Evolutionary conservation across 1,140 invertebrate species (phyloP).

Genomic region (Drosophila chauvacae): DNA sequence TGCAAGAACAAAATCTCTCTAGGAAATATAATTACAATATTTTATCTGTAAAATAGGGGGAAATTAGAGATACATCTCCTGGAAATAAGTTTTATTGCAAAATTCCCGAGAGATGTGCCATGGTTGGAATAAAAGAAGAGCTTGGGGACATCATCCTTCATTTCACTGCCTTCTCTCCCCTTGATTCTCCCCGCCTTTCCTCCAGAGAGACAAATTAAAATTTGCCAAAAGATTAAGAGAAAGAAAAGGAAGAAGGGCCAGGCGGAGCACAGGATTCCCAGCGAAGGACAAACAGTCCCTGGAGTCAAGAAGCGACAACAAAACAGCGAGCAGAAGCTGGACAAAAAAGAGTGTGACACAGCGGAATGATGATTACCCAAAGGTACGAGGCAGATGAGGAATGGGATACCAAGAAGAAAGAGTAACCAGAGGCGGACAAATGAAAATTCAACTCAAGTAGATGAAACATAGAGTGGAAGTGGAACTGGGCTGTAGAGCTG

Average conservation of each 20-base stretch:
- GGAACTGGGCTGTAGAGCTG: slow-evolving; percentile 61
- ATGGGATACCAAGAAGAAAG: slow-evolving; percentile 8
- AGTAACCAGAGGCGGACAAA: slow-evolving; percentile 60
- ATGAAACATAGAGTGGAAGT: slow-evolving; percentile 73
- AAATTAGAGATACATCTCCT: neutral
- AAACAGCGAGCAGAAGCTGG: slow-evolving; percentile 25
- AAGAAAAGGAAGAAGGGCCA: neutral
- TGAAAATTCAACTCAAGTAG: slow-evolving; percentile 78
- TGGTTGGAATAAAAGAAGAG: slow-evolving; percentile 20
- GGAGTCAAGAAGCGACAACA: slow-evolving; percentile 23
- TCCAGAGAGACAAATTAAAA: slow-evolving; percentile 53
- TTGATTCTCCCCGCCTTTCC: neutral
- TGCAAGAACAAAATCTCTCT: neutral
- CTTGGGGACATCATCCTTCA: slow-evolving; percentile 34
- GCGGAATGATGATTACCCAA: slow-evolving; percentile 73
- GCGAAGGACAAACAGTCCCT: slow-evolving; percentile 21
- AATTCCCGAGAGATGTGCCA: slow-evolving; percentile 28
- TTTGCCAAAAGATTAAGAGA: slow-evolving; percentile 50
- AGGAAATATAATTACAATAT: slow-evolving; percentile 17
- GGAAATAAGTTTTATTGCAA: slow-evolving; percentile 29
- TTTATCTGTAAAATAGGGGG: slow-evolving; percentile 9
- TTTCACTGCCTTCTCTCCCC: neutral
- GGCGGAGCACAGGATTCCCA: slow-evolving; percentile 34
- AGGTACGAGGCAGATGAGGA: slow-evolving; percentile 51
- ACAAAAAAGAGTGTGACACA: slow-evolving; percentile 34